Evolutionary conservation across 2,888 invertebrate genomes (phyloP).

Genomic region (Buathra laborator): DNA sequence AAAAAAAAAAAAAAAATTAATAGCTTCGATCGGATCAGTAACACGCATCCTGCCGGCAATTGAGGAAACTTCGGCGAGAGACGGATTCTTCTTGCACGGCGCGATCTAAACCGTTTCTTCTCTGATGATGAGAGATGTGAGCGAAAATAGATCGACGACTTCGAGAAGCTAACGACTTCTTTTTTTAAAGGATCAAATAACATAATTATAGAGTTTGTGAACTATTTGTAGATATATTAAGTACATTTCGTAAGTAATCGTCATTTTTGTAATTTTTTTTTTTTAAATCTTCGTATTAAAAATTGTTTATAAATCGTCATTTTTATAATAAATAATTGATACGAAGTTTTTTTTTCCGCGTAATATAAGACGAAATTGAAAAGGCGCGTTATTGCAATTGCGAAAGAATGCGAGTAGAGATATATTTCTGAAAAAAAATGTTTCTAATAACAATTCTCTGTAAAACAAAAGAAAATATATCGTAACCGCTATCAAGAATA

Average conservation of each 20-base stretch:
- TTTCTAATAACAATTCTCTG: too few species aligned
- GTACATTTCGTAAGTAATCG: background rate
- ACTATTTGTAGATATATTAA: background rate
- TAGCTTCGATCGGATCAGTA: conserved; percentile 61
- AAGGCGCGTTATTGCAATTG: too few species aligned
- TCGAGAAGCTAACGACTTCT: conserved; percentile 24
- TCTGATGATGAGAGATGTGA: background rate
- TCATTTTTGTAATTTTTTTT: too few species aligned
- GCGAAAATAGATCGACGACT: background rate
- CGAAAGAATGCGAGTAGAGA: too few species aligned
- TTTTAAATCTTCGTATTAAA: too few species aligned
- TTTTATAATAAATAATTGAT: too few species aligned
- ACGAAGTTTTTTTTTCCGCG: too few species aligned
- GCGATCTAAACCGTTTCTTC: conserved; percentile 28
- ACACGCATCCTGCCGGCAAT: conserved; percentile 64
- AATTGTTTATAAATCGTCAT: too few species aligned
- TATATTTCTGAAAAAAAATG: too few species aligned
- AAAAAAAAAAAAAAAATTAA: conserved; percentile 62
- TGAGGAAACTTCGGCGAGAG: conserved; percentile 57
- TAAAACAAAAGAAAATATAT: too few species aligned
- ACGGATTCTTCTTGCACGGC: conserved; percentile 17
- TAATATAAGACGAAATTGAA: too few species aligned
- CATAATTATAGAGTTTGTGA: background rate
- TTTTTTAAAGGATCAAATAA: conserved; percentile 2
- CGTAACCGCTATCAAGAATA: background rate